A percentile compares a stretch with the other conserved stretches of the same genome.
Evolutionary conservation across 2,797 vertebrate genomes (phyloP).

Genomic region (Diplodus puntazzo): DNA sequence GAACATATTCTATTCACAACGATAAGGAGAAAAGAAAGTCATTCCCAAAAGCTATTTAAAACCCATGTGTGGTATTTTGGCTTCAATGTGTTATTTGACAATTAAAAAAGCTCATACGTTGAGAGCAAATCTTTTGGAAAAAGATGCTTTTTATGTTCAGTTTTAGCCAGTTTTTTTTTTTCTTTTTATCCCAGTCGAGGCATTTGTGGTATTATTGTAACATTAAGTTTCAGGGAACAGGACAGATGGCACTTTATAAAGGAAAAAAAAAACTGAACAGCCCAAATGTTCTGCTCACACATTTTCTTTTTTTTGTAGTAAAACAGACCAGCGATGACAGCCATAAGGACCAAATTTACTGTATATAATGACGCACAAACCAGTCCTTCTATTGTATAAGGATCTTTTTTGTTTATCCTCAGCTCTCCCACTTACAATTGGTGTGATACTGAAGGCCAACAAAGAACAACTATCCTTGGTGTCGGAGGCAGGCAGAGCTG

Average conservation of each 20-base stretch:
- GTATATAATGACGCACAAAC: constrained; percentile 66
- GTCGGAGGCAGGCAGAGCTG: constrained; percentile 78
- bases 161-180: neutral
- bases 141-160: neutral
- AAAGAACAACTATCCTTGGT: constrained; percentile 81
- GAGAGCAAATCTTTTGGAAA: neutral
- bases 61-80: neutral
- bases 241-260: constrained; percentile 61
- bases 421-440: constrained; percentile 72
- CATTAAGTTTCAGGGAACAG: constrained; percentile 38
- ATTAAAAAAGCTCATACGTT: neutral
- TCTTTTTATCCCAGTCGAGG: neutral
- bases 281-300: constrained; percentile 57
- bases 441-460: constrained; percentile 78
- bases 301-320: constrained; percentile 15
- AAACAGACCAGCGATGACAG: constrained; percentile 27
- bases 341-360: constrained; percentile 41
- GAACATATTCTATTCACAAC: neutral
- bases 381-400: constrained; percentile 53
- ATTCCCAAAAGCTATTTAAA: neutral
- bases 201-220: constrained; percentile 12
- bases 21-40: neutral
- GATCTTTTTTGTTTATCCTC: constrained; percentile 71
- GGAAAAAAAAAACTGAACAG: constrained; percentile 38
- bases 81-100: neutral